Base-by-base conservation (phyloP, 2,797 vertebrate species). In the Sebastes vulpes region DNA sequence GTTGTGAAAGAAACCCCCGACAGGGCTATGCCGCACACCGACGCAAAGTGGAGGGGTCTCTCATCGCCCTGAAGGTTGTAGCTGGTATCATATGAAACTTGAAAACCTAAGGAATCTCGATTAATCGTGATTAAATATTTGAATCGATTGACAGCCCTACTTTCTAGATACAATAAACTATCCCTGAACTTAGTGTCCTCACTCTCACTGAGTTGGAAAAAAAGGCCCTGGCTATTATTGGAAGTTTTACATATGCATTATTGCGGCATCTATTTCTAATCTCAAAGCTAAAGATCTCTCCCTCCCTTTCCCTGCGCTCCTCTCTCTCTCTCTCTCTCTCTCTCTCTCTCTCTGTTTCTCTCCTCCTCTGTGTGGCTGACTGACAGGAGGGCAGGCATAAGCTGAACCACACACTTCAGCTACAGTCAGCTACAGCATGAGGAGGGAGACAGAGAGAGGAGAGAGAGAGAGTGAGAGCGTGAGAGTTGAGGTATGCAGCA, bases 321-420 rank as follows among this genome's bases (percentile, higher is more conserved):
- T 4, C 9, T 38, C 46, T 48, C 52, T 21, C 35, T 58, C 32
- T 26, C 35, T 25, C 25, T 23, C 23, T 25, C 50, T 23, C 21
- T n/a, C 46, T 48, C 52, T 23, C 35, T 58, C 38, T 56, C 59
- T 69, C 29, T 35, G 26, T 63, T 48, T 56, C 69, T 68, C 74
- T 69, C 73, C 65, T 82, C 70, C 82, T 80, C 57, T 71, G 60
- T 85, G 84, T 31, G 32, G 52, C 71, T 93, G 89, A 91, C 78
- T 86, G 90, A 90, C 90, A 92, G 85, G 57, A 77, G 78, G 87
- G 65, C 81, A 82, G 83, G 72, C 69, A 72, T 64, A 75, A 88
- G 76, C 81, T 81, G 80, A 89, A 90, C 84, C 79, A 77, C 81
- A 87, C 78, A 81, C 85, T 86, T 64, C 79, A 67, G 74, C 88